These are phyloP conservation scores for Benthosema pterotum DNA, from an alignment of 2,797 vertebrate genomes.

Conservation along the genomic window DNA sequence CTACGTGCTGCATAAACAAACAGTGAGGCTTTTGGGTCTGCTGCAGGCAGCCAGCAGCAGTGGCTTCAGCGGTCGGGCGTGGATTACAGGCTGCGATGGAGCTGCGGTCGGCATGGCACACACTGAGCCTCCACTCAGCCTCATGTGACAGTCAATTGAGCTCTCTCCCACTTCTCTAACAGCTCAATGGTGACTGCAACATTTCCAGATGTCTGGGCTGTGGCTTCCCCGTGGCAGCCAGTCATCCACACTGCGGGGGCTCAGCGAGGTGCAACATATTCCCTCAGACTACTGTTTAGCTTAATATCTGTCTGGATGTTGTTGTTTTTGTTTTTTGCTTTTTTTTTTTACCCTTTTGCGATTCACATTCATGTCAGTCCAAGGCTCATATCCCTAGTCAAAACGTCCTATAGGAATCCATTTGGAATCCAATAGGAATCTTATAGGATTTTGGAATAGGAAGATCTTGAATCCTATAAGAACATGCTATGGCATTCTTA, in stretches of 20 bases:
- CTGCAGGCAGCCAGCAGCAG: slow-evolving; percentile 70
- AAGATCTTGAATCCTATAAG: too few species aligned
- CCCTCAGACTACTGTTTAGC: slow-evolving; percentile 53
- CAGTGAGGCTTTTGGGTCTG: slow-evolving; percentile 71
- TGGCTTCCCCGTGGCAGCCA: slow-evolving; percentile 53
- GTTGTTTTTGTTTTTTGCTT: too few species aligned
- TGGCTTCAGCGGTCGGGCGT: slow-evolving; percentile 75
- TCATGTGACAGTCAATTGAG: slow-evolving; percentile 69
- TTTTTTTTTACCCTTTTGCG: too few species aligned
- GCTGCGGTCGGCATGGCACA: slow-evolving; percentile 75
- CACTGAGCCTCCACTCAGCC: slow-evolving; percentile 68
- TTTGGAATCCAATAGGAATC: too few species aligned
- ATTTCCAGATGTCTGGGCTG: slow-evolving; percentile 76
- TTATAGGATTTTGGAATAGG: too few species aligned
- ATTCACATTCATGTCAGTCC: slow-evolving; percentile 35
- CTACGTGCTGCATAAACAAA: slow-evolving; percentile 79
- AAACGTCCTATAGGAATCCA: too few species aligned
- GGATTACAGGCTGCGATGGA: slow-evolving; percentile 78
- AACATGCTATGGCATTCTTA: too few species aligned
- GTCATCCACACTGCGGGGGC: slow-evolving; percentile 51
- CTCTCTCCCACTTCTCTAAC: slow-evolving; percentile 69
- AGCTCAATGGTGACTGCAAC: slow-evolving; percentile 65
- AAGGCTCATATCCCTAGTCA: slow-evolving; percentile 17
- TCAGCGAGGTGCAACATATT: slow-evolving; percentile 65
- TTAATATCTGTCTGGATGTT: slow-evolving; percentile 40